Conservation (phyloP, 2,113 vertebrate genomes). For the Spilogale gracilis region DNA sequence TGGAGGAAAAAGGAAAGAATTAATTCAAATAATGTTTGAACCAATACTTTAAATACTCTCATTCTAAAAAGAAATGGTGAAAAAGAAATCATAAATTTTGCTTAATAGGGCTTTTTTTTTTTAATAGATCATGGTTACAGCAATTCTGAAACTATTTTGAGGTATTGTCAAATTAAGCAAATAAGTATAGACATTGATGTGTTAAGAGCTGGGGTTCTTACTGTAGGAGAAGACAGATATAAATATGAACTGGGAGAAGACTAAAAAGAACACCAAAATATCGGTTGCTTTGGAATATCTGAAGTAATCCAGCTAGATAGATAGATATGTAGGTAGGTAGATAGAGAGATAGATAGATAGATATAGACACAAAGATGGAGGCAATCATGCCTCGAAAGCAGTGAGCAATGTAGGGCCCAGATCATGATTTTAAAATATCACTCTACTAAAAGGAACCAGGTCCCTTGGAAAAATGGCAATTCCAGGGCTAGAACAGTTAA, state of each 20-base stretch:
- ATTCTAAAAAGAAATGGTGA: background rate
- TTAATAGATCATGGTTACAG: background rate
- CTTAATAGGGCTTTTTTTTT: background rate
- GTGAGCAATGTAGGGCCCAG: background rate
- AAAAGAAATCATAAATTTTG: background rate
- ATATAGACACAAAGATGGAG: background rate
- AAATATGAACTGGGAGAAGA: background rate
- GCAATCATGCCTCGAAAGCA: background rate
- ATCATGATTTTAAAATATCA: constrained; percentile 7
- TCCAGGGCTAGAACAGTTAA: background rate
- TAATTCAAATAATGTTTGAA: constrained; percentile 27
- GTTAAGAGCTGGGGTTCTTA: background rate
- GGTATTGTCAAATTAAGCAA: background rate
- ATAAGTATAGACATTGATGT: background rate
- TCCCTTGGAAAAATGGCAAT: background rate
- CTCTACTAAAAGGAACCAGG: background rate
- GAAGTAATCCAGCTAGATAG: background rate
- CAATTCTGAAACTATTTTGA: background rate
- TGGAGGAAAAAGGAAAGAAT: background rate
- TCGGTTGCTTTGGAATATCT: background rate
- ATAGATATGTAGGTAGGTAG: background rate
- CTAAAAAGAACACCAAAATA: background rate
- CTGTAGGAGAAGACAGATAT: background rate
- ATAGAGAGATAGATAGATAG: no score
- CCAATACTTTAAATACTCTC: constrained; percentile 21